These are phyloP conservation scores for Lepidocyrtoides sp. DNA, from an alignment of 2,888 invertebrate genomes.

Conservation along the genomic window DNA sequence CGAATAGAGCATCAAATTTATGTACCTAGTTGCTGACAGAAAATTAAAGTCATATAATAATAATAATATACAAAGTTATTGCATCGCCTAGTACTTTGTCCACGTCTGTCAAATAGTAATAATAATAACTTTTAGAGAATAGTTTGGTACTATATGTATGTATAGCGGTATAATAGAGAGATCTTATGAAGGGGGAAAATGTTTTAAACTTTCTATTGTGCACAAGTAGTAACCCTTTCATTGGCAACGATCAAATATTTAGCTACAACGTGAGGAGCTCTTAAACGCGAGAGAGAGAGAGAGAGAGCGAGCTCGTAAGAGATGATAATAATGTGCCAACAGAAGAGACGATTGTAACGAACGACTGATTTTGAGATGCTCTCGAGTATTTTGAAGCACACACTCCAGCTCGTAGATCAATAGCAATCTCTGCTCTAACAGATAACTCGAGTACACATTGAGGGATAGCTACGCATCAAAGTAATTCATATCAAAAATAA, in stretches of 20 bases:
- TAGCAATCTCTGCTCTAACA: neutral
- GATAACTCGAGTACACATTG: neutral
- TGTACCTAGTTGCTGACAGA: neutral
- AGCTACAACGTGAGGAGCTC: slow-evolving; percentile 44
- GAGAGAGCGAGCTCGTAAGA: too few relatives aligned
- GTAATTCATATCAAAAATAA: slow-evolving; percentile 27
- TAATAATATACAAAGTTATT: neutral
- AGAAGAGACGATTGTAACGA: slow-evolving; percentile 48
- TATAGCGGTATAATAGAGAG: neutral
- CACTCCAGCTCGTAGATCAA: slow-evolving; percentile 41
- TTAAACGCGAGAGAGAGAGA: slow-evolving; percentile 43
- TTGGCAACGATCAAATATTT: slow-evolving; percentile 53
- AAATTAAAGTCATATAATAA: neutral
- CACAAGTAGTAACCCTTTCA: slow-evolving; percentile 36
- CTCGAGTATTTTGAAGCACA: slow-evolving; percentile 31
- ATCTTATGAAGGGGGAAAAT: neutral
- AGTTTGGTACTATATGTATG: too few relatives aligned
- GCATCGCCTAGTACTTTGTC: too few relatives aligned
- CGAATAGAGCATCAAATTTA: neutral
- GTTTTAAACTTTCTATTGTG: slow-evolving; percentile 29
- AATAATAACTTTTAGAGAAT: neutral
- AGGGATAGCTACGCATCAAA: neutral
- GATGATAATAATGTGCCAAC: slow-evolving; percentile 39
- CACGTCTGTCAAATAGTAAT: too few relatives aligned
- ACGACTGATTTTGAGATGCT: slow-evolving; percentile 66